phyloP scores from a whole-genome alignment of 2,797 vertebrate species.

The Chaetophractus vellerosus region DNA sequence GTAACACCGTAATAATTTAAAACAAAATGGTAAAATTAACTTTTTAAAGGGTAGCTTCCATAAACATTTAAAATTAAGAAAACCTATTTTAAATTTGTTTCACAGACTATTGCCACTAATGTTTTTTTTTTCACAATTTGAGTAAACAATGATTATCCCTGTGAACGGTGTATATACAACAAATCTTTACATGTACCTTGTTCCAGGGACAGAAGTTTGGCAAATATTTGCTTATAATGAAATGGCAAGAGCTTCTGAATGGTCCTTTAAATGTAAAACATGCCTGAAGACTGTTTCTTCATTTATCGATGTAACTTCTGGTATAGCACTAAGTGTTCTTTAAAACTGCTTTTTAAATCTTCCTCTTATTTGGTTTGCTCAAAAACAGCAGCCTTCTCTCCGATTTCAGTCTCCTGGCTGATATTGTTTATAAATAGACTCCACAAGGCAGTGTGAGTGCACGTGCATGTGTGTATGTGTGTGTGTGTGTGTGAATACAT shows the following conservation, averaged over 20 bases:
- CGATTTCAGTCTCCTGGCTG: not conserved
- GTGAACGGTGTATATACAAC: not conserved
- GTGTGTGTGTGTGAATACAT: too few relatives aligned
- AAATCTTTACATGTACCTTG: not conserved
- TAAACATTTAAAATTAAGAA: not conserved
- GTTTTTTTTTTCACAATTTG: conserved; percentile 7
- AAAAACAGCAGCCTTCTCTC: not conserved
- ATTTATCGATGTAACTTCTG: conserved; percentile 31
- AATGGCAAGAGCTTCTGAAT: not conserved
- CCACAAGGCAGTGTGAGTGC: not conserved
- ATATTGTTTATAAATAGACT: not conserved
- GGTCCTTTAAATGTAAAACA: not conserved
- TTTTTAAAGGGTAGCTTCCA: not conserved
- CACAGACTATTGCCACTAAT: not conserved
- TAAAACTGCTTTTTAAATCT: not conserved
- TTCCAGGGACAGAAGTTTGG: too few relatives aligned
- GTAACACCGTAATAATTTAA: not conserved
- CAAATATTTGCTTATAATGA: not conserved
- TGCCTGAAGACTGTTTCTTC: not conserved
- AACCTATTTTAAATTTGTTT: conserved; percentile 38
- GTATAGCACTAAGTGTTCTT: not conserved
- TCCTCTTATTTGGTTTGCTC: not conserved
- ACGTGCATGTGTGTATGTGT: too few relatives aligned
- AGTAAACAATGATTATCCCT: not conserved
- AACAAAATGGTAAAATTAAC: conserved; percentile 5